Percentiles rank a stretch among this genome's conserved stretches.
Evolutionary conservation across 2,797 vertebrate species (phyloP).

Genomic region (Sarcoramphus papa): DNA sequence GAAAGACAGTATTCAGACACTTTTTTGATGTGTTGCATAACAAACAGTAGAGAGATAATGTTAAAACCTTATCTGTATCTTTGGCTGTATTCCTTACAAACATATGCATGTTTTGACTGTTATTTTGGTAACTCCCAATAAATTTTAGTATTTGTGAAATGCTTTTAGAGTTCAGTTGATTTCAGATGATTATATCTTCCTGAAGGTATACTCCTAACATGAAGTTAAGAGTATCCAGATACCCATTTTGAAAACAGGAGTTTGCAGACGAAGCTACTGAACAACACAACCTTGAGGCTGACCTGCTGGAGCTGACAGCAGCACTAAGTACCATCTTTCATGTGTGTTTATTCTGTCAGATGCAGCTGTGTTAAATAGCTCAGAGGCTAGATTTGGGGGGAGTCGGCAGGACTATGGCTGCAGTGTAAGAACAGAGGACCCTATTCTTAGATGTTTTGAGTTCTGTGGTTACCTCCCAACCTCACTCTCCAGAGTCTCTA

Average conservation of each 20-base stretch:
- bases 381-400: not conserved
- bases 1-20: not conserved
- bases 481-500: not conserved
- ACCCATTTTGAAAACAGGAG: not conserved
- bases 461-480: not conserved
- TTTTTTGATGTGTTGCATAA: not conserved
- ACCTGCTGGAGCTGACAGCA: not conserved
- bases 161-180: not conserved
- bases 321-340: not conserved
- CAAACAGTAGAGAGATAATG: fast-evolving
- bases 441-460: not conserved
- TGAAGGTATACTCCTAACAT: not conserved
- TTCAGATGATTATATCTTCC: not conserved
- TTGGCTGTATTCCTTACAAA: not conserved
- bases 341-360: not conserved
- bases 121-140: not conserved
- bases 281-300: not conserved
- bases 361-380: not conserved
- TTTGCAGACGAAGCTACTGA: not conserved
- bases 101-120: not conserved
- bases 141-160: not conserved
- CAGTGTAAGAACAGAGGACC: not conserved
- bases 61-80: not conserved
- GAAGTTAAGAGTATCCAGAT: not conserved
- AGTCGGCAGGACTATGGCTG: not conserved